phyloP scores from a whole-genome alignment of 1,140 invertebrate species.

The Druon quercuslanigerum region DNA sequence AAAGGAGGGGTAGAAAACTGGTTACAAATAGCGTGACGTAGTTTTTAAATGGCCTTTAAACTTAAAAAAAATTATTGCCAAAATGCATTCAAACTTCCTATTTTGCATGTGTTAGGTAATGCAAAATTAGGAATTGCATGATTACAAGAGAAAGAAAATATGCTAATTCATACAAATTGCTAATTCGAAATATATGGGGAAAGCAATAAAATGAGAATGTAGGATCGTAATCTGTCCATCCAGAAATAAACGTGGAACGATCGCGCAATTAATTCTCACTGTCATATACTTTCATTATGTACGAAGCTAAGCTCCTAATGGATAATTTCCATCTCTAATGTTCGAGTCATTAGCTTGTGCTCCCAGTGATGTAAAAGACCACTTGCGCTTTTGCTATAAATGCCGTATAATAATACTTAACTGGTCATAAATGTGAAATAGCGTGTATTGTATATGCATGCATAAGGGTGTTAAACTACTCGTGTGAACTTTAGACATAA shows the following conservation, averaged over 20 bases:
- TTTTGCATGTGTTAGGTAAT: too few relatives aligned
- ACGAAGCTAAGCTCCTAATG: slow-evolving; percentile 23
- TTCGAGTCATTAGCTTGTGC: slow-evolving; percentile 26
- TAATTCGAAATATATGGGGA: too few relatives aligned
- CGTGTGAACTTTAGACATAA: slow-evolving; percentile 31
- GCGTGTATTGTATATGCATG: slow-evolving; percentile 9
- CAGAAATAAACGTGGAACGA: slow-evolving; percentile 4
- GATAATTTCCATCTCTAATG: slow-evolving; percentile 40
- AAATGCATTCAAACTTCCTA: too few relatives aligned
- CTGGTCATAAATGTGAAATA: slow-evolving; percentile 3
- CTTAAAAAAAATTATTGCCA: too few relatives aligned
- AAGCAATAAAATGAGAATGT: not conserved
- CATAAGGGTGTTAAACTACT: not conserved
- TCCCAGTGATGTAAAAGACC: not conserved
- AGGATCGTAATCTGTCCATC: not conserved
- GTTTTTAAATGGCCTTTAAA: too few relatives aligned
- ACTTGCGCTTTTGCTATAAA: not conserved
- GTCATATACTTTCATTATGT: slow-evolving; percentile 36
- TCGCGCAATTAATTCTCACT: slow-evolving; percentile 39
- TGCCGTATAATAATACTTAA: not conserved
- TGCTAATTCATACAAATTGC: too few relatives aligned
- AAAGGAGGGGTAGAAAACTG: too few relatives aligned
- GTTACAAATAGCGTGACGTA: too few relatives aligned
- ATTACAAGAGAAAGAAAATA: too few relatives aligned
- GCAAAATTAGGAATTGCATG: too few relatives aligned